Conservation (phyloP, 1,140 invertebrate species). For the Zaprionus ornatus region DNA sequence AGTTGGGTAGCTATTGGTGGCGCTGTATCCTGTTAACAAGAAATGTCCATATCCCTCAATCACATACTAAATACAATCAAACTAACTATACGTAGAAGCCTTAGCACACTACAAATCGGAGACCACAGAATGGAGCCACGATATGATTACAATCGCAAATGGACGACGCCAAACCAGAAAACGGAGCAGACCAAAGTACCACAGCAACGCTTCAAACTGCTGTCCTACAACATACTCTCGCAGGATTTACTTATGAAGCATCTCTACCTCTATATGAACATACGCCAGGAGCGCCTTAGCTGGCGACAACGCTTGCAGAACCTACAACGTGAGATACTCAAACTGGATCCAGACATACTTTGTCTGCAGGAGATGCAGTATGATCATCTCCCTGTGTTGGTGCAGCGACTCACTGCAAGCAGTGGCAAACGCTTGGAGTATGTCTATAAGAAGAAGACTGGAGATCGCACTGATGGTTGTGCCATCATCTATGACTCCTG, state of each 20-base stretch:
- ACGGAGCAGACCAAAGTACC: not conserved
- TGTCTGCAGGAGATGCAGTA: constrained; percentile 89
- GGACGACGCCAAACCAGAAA: constrained; percentile 1
- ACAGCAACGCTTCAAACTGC: constrained; percentile 47
- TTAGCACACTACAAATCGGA: not conserved
- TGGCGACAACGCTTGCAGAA: constrained; percentile 89
- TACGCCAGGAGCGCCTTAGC: constrained; percentile 86
- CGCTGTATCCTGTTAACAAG: not conserved
- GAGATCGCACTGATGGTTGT: constrained; percentile 90
- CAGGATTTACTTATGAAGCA: constrained; percentile 92
- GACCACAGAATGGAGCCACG: constrained; percentile 30
- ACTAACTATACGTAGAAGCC: constrained; percentile 10
- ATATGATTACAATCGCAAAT: constrained; percentile 52
- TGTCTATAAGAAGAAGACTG: constrained; percentile 90
- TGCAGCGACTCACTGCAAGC: constrained; percentile 36
- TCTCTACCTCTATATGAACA: constrained; percentile 89
- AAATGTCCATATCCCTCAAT: constrained; percentile 54
- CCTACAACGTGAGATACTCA: constrained; percentile 89
- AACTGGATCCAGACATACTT: constrained; percentile 89
- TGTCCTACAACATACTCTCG: constrained; percentile 95
- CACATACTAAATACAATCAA: constrained; percentile 19
- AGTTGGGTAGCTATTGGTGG: not conserved
- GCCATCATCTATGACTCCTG: constrained; percentile 90
- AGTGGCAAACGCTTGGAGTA: constrained; percentile 85
- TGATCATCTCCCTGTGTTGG: constrained; percentile 86